Percentiles rank a stretch among this genome's conserved stretches.
phyloP scores from a whole-genome alignment of 2,113 vertebrate genomes.

The Carassius carassius region DNA sequence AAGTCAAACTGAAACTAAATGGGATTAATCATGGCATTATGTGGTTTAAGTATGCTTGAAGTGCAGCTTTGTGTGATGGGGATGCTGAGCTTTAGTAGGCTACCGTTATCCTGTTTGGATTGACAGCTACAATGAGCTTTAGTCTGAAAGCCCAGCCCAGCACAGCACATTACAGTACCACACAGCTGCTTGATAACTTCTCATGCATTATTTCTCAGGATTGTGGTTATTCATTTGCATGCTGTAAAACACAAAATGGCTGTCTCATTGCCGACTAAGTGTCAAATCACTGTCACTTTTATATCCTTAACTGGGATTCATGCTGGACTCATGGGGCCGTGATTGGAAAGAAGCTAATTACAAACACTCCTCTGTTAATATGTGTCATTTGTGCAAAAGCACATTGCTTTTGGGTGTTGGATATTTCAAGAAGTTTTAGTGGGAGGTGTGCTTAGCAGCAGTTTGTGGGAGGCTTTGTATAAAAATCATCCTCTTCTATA shows the following conservation, averaged over 20 bases:
- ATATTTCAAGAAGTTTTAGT: neutral
- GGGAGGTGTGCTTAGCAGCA: neutral
- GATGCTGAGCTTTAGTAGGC: neutral
- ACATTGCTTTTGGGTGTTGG: neutral
- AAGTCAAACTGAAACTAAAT: slow-evolving; percentile 2
- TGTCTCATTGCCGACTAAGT: neutral
- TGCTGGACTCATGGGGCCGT: neutral
- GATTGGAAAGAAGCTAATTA: neutral
- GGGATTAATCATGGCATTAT: neutral
- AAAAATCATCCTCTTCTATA: neutral
- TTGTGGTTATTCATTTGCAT: neutral
- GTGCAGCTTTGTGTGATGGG: neutral
- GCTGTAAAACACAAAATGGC: neutral
- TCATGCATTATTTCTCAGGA: neutral
- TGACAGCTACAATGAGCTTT: slow-evolving; percentile 40
- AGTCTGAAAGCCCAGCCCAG: neutral
- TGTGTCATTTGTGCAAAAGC: neutral
- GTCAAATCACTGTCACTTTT: neutral
- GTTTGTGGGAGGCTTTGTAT: neutral
- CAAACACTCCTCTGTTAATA: slow-evolving; percentile 3
- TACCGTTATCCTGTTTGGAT: slow-evolving; percentile 27
- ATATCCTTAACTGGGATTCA: neutral
- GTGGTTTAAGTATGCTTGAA: slow-evolving; percentile 13
- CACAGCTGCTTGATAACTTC: neutral
- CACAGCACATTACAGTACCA: neutral